phyloP scores from a whole-genome alignment of 2,888 invertebrate genomes.

The Cacoxenus indagator region DNA sequence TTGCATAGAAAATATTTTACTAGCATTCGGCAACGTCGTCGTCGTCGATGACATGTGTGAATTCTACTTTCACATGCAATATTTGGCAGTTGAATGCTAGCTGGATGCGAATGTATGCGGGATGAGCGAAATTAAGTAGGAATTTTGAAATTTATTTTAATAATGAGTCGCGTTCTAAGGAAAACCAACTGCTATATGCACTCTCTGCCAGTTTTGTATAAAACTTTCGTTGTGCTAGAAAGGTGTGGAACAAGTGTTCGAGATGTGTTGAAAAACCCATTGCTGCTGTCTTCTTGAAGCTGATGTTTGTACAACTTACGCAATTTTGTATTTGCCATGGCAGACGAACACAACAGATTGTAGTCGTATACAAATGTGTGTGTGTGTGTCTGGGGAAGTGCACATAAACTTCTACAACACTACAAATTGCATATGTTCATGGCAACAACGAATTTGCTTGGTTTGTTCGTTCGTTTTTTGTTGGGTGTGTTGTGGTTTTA shows the following conservation, averaged over 20 bases:
- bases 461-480: no score
- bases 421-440: neutral
- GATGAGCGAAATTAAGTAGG: neutral
- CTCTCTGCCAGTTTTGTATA: neutral
- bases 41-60: neutral
- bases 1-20: neutral
- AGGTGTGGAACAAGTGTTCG: no score
- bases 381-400: no score
- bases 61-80: neutral
- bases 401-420: neutral
- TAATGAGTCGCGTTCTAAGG: neutral
- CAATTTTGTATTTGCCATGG: slow-evolving; percentile 27
- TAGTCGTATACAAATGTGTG: neutral
- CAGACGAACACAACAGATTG: neutral
- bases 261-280: no score
- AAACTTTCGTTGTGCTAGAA: neutral
- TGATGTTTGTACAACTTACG: slow-evolving; percentile 34
- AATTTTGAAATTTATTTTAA: neutral
- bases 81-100: neutral
- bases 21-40: neutral
- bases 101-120: no score
- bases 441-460: neutral
- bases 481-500: neutral
- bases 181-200: neutral
- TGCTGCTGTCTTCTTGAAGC: slow-evolving; percentile 21